These are phyloP conservation scores for Sebastes hubbsi DNA, from an alignment of 2,797 vertebrate species.

Conservation along the genomic window DNA sequence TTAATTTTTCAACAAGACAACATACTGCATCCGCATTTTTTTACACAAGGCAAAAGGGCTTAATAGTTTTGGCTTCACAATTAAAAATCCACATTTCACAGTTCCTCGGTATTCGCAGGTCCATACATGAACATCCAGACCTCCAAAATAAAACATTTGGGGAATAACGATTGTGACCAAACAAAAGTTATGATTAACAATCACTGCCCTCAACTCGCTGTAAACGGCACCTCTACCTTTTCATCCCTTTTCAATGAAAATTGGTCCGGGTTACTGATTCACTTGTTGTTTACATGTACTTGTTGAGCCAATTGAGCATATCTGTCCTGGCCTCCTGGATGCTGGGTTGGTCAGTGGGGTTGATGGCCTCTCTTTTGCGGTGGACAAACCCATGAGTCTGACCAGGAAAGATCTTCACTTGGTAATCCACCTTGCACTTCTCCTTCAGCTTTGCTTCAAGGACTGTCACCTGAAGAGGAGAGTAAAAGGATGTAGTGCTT, in stretches of 20 bases:
- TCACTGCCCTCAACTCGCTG: rapidly evolving
- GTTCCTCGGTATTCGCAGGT: background rate
- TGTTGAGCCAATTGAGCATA: slow-evolving; percentile 90
- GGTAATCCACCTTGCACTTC: slow-evolving; percentile 84
- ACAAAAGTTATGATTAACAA: no score
- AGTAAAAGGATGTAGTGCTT: background rate
- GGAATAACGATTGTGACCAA: background rate
- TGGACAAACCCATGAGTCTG: slow-evolving; percentile 95
- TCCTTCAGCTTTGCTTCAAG: slow-evolving; percentile 87
- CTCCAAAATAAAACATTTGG: background rate
- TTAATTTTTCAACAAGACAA: background rate
- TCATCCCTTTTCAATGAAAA: background rate
- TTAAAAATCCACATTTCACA: background rate
- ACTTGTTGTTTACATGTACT: slow-evolving; percentile 77
- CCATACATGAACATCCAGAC: background rate
- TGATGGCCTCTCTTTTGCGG: slow-evolving; percentile 89
- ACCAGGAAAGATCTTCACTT: slow-evolving; percentile 91
- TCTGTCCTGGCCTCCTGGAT: slow-evolving; percentile 89
- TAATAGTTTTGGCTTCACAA: background rate
- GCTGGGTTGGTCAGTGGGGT: slow-evolving; percentile 82
- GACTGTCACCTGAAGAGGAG: slow-evolving; percentile 76
- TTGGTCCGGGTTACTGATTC: background rate
- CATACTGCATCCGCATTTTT: background rate
- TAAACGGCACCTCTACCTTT: background rate
- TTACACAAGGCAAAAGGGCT: background rate